phyloP scores from a whole-genome alignment of 2,797 vertebrate genomes.

The Geotrypetes seraphini region DNA sequence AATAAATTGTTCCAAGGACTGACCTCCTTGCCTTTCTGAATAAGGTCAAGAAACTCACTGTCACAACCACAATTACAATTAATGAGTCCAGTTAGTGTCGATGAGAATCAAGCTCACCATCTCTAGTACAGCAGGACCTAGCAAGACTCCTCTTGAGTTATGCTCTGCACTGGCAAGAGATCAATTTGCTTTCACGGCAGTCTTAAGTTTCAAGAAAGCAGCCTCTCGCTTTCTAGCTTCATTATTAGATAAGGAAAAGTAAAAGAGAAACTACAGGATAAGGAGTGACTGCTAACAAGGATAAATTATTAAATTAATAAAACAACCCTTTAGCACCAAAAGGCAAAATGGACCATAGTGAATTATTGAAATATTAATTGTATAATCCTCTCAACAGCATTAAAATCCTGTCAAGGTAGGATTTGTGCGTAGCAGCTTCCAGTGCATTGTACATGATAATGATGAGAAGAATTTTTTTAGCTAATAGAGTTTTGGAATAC shows the following conservation, averaged over 20 bases:
- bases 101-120: conserved; percentile 31
- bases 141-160: conserved; percentile 9
- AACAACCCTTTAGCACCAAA: conserved; percentile 25
- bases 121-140: conserved; percentile 19
- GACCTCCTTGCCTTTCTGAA: conserved; percentile 33
- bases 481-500: conserved; percentile 18
- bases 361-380: conserved; percentile 52
- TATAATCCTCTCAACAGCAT: conserved; percentile 51
- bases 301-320: conserved; percentile 31
- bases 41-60: conserved; percentile 45
- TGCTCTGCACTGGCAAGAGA: conserved; percentile 25
- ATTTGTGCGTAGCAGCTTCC: conserved; percentile 37
- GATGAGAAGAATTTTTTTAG: conserved; percentile 21
- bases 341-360: conserved; percentile 33
- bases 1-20: conserved; percentile 29
- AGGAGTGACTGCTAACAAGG: conserved; percentile 20
- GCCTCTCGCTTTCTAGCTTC: conserved; percentile 21
- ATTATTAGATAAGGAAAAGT: conserved; percentile 16
- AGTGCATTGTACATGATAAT: conserved; percentile 26
- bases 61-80: conserved; percentile 39
- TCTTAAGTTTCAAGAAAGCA: conserved; percentile 21
- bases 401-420: conserved; percentile 33
- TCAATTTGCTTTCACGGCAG: conserved; percentile 18
- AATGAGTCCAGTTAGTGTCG: conserved; percentile 29
- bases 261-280: conserved; percentile 1